Percentiles rank a stretch among this genome's conserved stretches.
Conservation (phyloP, 2,797 vertebrate species). For the Nyctalus aviator region DNA sequence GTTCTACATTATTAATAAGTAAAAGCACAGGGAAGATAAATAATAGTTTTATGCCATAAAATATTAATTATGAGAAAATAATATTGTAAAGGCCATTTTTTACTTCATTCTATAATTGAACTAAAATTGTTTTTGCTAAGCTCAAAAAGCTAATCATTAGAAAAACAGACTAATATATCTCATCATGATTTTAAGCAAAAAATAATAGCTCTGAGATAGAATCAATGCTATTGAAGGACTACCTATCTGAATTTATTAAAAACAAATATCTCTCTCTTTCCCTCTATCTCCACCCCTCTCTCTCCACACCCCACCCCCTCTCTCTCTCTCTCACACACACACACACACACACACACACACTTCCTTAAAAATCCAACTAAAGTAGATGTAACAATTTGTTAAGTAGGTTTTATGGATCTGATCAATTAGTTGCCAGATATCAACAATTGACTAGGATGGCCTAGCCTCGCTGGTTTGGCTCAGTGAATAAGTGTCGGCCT, state of each 20-base stretch:
- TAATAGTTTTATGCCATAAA: slow-evolving; percentile 40
- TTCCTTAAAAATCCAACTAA: slow-evolving; percentile 22
- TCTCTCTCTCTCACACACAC: too few species aligned
- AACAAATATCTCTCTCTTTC: neutral
- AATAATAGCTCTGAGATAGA: slow-evolving; percentile 34
- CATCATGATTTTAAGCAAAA: slow-evolving; percentile 28
- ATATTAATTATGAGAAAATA: slow-evolving; percentile 62
- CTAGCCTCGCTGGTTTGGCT: too few species aligned
- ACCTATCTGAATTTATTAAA: slow-evolving; percentile 29
- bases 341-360: neutral
- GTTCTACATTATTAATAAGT: slow-evolving; percentile 42
- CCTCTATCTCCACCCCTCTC: too few species aligned
- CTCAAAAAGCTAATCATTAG: slow-evolving; percentile 26
- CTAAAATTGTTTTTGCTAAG: neutral
- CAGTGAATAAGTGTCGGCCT: too few species aligned
- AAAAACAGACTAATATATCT: slow-evolving; percentile 1
- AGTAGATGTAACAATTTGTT: neutral
- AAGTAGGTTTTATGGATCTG: neutral
- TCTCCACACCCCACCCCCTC: too few species aligned
- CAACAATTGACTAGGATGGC: neutral
- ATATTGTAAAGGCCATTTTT: slow-evolving; percentile 44
- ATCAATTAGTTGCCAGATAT: neutral
- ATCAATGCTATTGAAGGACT: slow-evolving; percentile 47
- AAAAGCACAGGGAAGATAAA: slow-evolving; percentile 34
- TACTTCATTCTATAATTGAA: slow-evolving; percentile 9